Evolutionary conservation across 2,888 invertebrate species (phyloP).

Genomic region (Drosophila cracens): DNA sequence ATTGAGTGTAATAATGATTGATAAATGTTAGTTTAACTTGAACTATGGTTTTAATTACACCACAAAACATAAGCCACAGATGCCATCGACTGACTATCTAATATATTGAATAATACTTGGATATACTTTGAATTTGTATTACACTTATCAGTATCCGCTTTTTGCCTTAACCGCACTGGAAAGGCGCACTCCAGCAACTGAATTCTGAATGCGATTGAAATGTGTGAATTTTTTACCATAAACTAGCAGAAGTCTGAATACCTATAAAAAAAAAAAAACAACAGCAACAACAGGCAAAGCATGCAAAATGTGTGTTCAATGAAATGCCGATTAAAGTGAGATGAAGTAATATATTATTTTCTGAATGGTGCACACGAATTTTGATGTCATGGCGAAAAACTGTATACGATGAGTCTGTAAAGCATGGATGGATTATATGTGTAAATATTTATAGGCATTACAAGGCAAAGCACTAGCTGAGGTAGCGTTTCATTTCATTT

Average conservation of each 20-base stretch:
- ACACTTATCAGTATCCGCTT: neutral
- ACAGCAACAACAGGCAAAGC: constrained; percentile 7
- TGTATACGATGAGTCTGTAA: constrained; percentile 30
- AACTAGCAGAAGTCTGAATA: constrained; percentile 37
- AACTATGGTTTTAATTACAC: neutral
- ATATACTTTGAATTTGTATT: neutral
- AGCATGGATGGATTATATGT: constrained; percentile 38
- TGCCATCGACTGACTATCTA: no score
- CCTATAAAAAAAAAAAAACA: neutral
- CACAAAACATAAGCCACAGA: neutral
- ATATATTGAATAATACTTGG: neutral
- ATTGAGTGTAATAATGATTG: neutral
- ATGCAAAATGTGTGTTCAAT: constrained; percentile 46
- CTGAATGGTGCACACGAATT: constrained; percentile 65
- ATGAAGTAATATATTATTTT: constrained; percentile 26
- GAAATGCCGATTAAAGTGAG: constrained; percentile 65
- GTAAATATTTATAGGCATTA: constrained; percentile 75
- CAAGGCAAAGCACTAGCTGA: constrained; percentile 39
- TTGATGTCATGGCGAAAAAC: constrained; percentile 70
- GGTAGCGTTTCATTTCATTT: constrained; percentile 21
- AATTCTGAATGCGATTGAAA: neutral
- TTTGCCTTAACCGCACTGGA: neutral
- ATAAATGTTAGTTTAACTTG: neutral
- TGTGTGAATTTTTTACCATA: neutral
- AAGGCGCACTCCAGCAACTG: neutral